Evolutionary conservation across 2,113 vertebrate species (phyloP).

Genomic region (Sphaerodactylus townsendi): DNA sequence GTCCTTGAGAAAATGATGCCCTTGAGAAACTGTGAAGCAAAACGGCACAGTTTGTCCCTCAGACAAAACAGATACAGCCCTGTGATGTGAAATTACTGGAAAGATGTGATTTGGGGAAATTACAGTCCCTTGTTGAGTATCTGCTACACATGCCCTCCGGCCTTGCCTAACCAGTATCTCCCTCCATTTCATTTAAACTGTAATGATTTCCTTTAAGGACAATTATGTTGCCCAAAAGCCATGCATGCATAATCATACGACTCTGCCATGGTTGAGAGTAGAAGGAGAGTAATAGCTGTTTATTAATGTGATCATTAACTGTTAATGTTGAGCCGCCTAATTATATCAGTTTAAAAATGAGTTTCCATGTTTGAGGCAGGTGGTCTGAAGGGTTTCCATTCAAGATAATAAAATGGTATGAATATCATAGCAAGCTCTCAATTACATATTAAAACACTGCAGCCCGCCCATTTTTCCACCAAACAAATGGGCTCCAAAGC

Average conservation of each 20-base stretch:
- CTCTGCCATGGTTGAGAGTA: slow-evolving; percentile 63
- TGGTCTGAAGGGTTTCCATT: slow-evolving; percentile 63
- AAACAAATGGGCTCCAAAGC: slow-evolving; percentile 37
- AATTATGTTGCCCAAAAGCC: slow-evolving; percentile 77
- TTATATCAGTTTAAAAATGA: slow-evolving; percentile 76
- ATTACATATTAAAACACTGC: slow-evolving; percentile 33
- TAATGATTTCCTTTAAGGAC: slow-evolving; percentile 83
- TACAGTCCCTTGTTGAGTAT: slow-evolving; percentile 75
- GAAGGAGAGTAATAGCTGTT: slow-evolving; percentile 75
- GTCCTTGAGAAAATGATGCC: slow-evolving; percentile 68
- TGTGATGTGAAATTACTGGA: slow-evolving; percentile 73
- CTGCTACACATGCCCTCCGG: slow-evolving; percentile 73
- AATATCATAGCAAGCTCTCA: slow-evolving; percentile 65
- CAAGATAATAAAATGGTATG: slow-evolving; percentile 70
- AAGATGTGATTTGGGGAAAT: slow-evolving; percentile 76
- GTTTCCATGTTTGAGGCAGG: slow-evolving; percentile 71
- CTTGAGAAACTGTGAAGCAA: slow-evolving; percentile 66
- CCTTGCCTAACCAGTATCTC: slow-evolving; percentile 76
- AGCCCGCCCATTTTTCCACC: slow-evolving; percentile 60
- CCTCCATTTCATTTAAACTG: slow-evolving; percentile 83
- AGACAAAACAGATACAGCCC: slow-evolving; percentile 74
- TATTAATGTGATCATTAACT: slow-evolving; percentile 84
- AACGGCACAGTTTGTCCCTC: slow-evolving; percentile 69
- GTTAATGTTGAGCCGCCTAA: slow-evolving; percentile 77
- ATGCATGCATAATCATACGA: slow-evolving; percentile 73